phyloP scores from a whole-genome alignment of 2,113 vertebrate genomes.

The Semnornis frantzii region DNA sequence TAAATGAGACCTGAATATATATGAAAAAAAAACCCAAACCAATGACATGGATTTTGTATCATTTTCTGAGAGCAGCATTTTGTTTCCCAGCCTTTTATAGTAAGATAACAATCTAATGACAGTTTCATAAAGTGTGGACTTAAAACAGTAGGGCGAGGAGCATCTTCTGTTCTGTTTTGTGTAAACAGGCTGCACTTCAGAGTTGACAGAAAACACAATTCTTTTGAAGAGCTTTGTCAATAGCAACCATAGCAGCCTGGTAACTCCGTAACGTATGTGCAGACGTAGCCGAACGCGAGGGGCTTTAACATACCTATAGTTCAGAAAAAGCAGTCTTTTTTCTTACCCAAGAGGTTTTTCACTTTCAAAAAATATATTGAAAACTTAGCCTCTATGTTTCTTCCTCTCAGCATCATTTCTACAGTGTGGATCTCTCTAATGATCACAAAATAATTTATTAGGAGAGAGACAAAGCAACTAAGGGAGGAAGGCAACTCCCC shows the following conservation, averaged over 20 bases:
- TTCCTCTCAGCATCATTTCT: neutral
- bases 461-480: neutral
- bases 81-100: slow-evolving; percentile 54
- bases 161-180: slow-evolving; percentile 56
- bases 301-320: neutral
- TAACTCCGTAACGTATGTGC: neutral
- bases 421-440: neutral
- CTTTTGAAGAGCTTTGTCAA: slow-evolving; percentile 57
- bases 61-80: slow-evolving; percentile 38
- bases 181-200: slow-evolving; percentile 50
- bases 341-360: neutral
- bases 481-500: neutral
- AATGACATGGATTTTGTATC: slow-evolving; percentile 3
- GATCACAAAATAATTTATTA: neutral
- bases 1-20: slow-evolving; percentile 67
- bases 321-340: neutral
- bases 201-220: neutral
- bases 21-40: neutral
- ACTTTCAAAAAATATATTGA: neutral
- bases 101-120: slow-evolving; percentile 53
- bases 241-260: neutral
- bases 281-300: neutral
- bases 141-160: slow-evolving; percentile 52
- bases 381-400: neutral
- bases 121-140: slow-evolving; percentile 49